phyloP scores from a whole-genome alignment of 2,797 vertebrate species.

The Spinibarbus caldwelli region DNA sequence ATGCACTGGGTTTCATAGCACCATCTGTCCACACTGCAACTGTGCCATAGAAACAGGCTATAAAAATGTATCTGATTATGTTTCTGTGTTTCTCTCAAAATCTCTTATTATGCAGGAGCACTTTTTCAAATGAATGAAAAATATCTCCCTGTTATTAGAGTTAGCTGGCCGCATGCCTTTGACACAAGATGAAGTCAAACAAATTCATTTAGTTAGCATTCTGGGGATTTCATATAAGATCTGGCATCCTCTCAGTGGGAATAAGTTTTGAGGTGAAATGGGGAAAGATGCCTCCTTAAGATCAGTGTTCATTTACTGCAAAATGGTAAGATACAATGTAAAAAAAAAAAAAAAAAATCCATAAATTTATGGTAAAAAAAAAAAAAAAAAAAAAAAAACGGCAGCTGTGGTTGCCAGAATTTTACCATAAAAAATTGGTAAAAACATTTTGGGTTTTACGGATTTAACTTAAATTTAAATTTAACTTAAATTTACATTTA shows the following conservation, averaged over 20 bases:
- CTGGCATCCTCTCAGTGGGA: neutral
- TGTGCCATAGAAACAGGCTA: conserved; percentile 41
- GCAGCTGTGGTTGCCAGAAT: too few species aligned
- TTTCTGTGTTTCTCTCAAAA: conserved; percentile 1
- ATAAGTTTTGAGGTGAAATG: neutral
- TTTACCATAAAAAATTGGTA: too few species aligned
- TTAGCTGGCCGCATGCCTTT: neutral
- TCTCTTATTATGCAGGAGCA: neutral
- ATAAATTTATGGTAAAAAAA: too few species aligned
- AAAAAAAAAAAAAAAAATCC: too few species aligned
- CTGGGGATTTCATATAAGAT: neutral
- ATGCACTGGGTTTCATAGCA: conserved; percentile 32
- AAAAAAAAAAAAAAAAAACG: too few species aligned
- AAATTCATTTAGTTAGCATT: neutral
- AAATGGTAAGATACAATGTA: neutral
- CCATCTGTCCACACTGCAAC: conserved; percentile 28
- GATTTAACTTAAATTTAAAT: too few species aligned
- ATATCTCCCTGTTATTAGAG: conserved; percentile 21
- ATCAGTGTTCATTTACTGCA: neutral
- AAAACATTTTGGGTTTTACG: too few species aligned
- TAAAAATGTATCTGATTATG: conserved; percentile 31
- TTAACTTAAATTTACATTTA: too few species aligned
- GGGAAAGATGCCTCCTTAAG: neutral
- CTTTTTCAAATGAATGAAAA: conserved; percentile 32
- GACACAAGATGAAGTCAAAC: neutral